phyloP scores from a whole-genome alignment of 2,113 vertebrate genomes.

The Sialia sialis region DNA sequence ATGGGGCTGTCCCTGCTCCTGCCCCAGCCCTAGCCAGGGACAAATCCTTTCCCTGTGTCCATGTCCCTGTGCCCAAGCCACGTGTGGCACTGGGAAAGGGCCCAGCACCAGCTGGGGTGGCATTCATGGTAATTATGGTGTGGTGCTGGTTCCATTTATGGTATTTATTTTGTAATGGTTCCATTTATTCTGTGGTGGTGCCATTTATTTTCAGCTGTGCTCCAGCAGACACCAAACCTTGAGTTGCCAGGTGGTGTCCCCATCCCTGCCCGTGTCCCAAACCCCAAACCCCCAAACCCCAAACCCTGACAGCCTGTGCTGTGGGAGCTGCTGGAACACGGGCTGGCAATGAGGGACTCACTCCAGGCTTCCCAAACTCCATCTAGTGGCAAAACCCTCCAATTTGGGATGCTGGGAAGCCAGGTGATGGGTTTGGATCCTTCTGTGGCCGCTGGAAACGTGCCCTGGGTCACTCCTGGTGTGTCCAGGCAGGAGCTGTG shows the following conservation, averaged over 20 bases:
- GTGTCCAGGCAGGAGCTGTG: not conserved
- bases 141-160: too few species aligned
- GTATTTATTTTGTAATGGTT: too few species aligned
- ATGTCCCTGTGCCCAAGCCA: not conserved
- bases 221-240: not conserved
- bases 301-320: accelerated
- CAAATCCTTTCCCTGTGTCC: accelerated
- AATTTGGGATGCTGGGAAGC: not conserved
- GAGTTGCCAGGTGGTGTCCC: not conserved
- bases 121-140: not conserved
- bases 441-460: not conserved
- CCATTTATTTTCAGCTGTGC: too few species aligned
- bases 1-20: not conserved
- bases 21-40: accelerated
- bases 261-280: accelerated
- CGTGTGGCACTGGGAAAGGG: not conserved
- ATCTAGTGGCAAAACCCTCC: not conserved
- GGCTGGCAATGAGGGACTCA: not conserved
- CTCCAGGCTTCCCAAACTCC: not conserved
- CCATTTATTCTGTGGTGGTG: too few species aligned
- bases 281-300: accelerated
- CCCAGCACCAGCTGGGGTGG: accelerated
- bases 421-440: not conserved
- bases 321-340: accelerated
- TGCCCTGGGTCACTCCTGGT: accelerated